Base-by-base conservation (phyloP, 2,888 invertebrate genomes). In the Tiliacea citrago region DNA sequence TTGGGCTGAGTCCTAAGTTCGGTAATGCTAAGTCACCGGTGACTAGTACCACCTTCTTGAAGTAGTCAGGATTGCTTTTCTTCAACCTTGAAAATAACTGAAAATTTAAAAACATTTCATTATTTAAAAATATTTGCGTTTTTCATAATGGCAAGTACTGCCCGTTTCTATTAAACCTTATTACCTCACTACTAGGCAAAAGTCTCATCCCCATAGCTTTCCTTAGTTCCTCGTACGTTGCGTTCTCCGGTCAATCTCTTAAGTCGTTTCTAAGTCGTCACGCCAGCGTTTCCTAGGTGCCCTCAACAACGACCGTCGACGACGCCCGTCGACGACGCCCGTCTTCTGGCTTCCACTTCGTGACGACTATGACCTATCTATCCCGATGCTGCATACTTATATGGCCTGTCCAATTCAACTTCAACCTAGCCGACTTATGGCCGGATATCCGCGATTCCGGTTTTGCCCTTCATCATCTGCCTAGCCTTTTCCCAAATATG, bases 11-110 rank as follows among this genome's bases (percentile, higher is more conserved):
- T 39, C 98, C 98, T 72, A 98, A 94, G 83, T 98, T 97, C 29
- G 97, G 97, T 88, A 97, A 96, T 68, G 97, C 97, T 81, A 98
- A 97, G 93, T 98, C 98, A 62, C 98, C 98, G 83, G 97, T 97
- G 65, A 98, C 97, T n/a, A 98, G 97, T 74, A 97, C 95, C 61
- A 98, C 97, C 93, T 98, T 98, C 87, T 96, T 96, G 83, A 98
- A 92, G 88, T 96, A 97, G 82, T 96, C 93, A 18, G 98, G 98
- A 73, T 97, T 97, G 88, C 97, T 97, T 88, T 96, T 96, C 89
- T 97, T 96, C 69, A 98, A 91, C 87, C 97, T 96, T 88, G 97
- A 97, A 92, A 98, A 98, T 24, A 98, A 94, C 98, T 98, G 89
- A 5, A 95, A 95, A 16, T 71, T 16, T n/a, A 7, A 49, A n/a